A percentile compares a stretch with the other conserved stretches of the same genome.
Evolutionary conservation across 2,113 vertebrate species (phyloP).

Genomic region (Limanda limanda): DNA sequence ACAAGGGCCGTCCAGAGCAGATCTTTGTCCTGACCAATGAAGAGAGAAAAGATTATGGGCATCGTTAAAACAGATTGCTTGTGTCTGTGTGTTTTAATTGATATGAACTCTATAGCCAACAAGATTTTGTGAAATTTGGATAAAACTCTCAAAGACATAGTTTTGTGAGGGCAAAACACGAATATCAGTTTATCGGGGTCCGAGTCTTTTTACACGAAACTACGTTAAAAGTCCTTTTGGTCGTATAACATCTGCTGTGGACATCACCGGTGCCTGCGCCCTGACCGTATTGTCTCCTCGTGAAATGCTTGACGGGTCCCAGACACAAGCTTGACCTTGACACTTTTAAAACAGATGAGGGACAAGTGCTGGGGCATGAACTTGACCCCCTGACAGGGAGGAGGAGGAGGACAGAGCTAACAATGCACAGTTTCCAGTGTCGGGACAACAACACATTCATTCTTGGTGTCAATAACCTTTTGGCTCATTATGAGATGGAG

Average conservation of each 20-base stretch:
- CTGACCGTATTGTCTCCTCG: conserved; percentile 8
- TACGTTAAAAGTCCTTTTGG: background rate
- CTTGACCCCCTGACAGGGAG: conserved; percentile 28
- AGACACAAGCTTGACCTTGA: conserved; percentile 48
- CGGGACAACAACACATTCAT: background rate
- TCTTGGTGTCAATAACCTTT: background rate
- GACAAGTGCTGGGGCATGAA: conserved; percentile 39
- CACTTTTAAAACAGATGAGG: conserved; percentile 38
- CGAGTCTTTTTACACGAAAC: background rate
- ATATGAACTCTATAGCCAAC: too few relatives aligned
- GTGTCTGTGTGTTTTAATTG: background rate
- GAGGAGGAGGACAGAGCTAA: conserved; percentile 13
- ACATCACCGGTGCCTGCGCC: conserved; percentile 5
- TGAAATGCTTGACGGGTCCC: conserved; percentile 34
- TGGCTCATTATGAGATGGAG: background rate
- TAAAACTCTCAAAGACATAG: background rate
- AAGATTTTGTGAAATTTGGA: background rate
- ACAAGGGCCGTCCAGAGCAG: conserved; percentile 19
- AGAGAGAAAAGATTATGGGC: background rate
- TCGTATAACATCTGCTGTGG: conserved; percentile 14
- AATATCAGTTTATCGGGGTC: background rate
- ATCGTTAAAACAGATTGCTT: background rate
- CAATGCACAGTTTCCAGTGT: background rate
- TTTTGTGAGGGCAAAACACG: background rate
- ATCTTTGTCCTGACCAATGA: background rate